Evolutionary conservation across 1,140 invertebrate genomes (phyloP).

Genomic region (Fopius arisanus): DNA sequence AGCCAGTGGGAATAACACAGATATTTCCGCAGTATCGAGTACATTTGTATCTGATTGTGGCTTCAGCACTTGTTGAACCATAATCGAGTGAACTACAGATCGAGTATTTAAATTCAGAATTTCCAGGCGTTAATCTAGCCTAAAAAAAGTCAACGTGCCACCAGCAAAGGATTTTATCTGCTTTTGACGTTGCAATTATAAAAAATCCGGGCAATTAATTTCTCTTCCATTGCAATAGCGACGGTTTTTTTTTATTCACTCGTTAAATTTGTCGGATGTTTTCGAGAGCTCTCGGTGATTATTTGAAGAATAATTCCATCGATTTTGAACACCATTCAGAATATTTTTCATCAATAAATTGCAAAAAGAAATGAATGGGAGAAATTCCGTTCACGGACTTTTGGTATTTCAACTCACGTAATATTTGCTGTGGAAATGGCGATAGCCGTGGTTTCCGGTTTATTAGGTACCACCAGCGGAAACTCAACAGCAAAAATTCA

Average conservation of each 20-base stretch:
- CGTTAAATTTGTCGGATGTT: background rate
- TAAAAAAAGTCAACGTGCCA: too few relatives aligned
- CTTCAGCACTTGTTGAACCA: background rate
- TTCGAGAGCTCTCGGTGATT: background rate
- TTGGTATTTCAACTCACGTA: constrained; percentile 11
- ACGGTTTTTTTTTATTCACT: too few relatives aligned
- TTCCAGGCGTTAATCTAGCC: too few relatives aligned
- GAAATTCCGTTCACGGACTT: background rate
- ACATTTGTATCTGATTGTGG: background rate
- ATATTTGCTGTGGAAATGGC: constrained; percentile 22
- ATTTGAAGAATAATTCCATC: background rate
- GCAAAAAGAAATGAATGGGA: background rate
- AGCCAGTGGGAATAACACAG: background rate
- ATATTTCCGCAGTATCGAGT: background rate
- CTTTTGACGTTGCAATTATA: too few relatives aligned
- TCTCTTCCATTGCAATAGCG: too few relatives aligned
- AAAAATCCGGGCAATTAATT: too few relatives aligned
- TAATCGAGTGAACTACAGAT: background rate
- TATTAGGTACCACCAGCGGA: constrained; percentile 33
- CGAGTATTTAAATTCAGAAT: too few relatives aligned
- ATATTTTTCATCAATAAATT: background rate
- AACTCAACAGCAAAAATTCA: background rate
- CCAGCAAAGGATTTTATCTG: too few relatives aligned
- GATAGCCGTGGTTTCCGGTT: constrained; percentile 34
- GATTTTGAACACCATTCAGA: background rate